phyloP scores from a whole-genome alignment of 2,113 vertebrate genomes.

The Glaucidium brasilianum region DNA sequence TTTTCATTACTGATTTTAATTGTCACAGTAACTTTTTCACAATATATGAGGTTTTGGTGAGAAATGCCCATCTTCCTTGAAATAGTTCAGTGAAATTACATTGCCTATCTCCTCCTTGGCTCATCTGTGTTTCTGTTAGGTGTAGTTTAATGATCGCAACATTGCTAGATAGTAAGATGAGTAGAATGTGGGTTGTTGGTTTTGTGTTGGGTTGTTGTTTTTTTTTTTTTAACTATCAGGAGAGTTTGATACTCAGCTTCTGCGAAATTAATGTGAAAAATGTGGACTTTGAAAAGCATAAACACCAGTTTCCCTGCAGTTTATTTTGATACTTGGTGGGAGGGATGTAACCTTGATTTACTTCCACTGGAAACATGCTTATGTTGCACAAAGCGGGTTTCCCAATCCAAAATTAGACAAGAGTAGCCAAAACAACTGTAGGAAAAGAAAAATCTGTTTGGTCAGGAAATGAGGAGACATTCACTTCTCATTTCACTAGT shows the following conservation, averaged over 20 bases:
- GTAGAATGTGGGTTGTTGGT: neutral
- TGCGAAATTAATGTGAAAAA: constrained; percentile 19
- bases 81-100: neutral
- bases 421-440: neutral
- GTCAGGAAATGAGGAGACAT: neutral
- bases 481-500: neutral
- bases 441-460: neutral
- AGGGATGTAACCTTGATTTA: neutral
- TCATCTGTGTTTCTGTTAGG: neutral
- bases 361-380: neutral
- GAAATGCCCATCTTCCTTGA: neutral
- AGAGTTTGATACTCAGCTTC: neutral
- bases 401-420: neutral
- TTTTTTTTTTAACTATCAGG: neutral
- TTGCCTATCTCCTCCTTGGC: neutral
- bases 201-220: too few relatives aligned
- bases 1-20: neutral
- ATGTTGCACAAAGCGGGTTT: neutral
- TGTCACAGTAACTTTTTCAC: neutral
- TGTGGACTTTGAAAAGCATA: neutral
- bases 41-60: neutral
- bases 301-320: neutral
- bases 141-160: neutral
- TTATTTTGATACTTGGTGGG: neutral
- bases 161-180: neutral